Evolutionary conservation across 1,140 invertebrate species (phyloP), one percentile per base, ranked within the genome.

Genomic region (Apis laboriosa): DNA sequence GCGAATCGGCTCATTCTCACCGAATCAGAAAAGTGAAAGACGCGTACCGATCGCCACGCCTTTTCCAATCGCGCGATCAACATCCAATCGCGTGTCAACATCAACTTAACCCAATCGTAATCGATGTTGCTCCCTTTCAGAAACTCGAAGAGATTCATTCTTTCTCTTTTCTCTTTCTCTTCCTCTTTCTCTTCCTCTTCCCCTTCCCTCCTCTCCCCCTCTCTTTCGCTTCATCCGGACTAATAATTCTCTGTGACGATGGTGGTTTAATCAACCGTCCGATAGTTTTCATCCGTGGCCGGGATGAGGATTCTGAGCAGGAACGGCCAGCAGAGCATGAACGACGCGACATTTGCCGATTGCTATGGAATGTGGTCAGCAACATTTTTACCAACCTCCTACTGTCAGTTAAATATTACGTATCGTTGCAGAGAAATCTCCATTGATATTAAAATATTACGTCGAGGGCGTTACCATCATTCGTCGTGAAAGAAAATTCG

Each of bases 261-360:
- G 34, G 19, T 4, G 34, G 19, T 15, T 49, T 19, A 63, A 63
- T 61, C 49, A 75, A 73, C 4, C 11, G 9, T 63, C 19, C n/a
- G 13, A 51, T 19, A 75, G 19, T 75, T 51, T 75, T 0, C 43
- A 24, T 17, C 11, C 19, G 34, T 4, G 11, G 17, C 3, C 34
- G 7, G 61, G 34, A 43, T 43, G 34, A 66, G 19, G 49, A 66
- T 77, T 34, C 7, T 19, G 28, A 53, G 17, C n/a, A 51, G 51
- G 9, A 55, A 66, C 43, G 1, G 2, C 24, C 28, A 77, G 8
- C 63, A 17, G 28, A 77, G 63, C 75, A 77, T 77, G 61, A 77
- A 55, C 17, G n/a, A 28, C 11, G 75, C 51, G 43, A 24, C 34
- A n/a, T 51, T 24, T 28, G 17, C 53, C 61, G 13, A 55, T 66